Base-by-base conservation (phyloP, 2,888 invertebrate genomes). In the Xylophagus ater region DNA sequence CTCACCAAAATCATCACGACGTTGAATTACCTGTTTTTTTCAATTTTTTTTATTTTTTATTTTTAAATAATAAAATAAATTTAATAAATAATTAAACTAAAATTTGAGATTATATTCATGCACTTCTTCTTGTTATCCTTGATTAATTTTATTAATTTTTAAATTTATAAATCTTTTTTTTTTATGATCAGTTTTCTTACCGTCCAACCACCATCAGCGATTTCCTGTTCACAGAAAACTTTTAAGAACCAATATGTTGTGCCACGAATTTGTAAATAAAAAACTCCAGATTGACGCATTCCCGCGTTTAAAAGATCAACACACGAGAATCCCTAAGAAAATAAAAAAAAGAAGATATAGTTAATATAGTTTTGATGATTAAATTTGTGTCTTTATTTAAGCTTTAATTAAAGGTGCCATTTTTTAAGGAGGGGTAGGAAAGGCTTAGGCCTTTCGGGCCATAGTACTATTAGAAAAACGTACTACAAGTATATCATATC, bases 171-270 rank as follows among this genome's bases (percentile, higher is more conserved):
- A 17, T 15, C 18, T 5, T 17, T n/a, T 3, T 32, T 3, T 17
- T 23, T 32, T 38, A 29, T 31, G 19, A 33, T 13, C 14, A 21
- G 17, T 20, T 34, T 47, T 68, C 76, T 77, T 70, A 90, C 90
- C 66, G 88, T 90, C 90, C 90, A 90, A 39, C 90, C 90, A 41
- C 90, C 90, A 54, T 89, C 89, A 23, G 86, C 79, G 10, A 83
- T 70, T 57, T 83, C 84, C 62, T 90, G 89, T 56, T 90, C 89
- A 61, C 90, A 90, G 65, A 73, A 89, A 13, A 89, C 89, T 61
- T 88, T 87, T 47, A 89, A 70, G 71, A 88, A 90, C 88, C 89
- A 89, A 66, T 87, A 90, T 2, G 88, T 87, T 4, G 88, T 89
- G 25, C 89, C 89, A 43, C 88, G 73, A 52, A 89, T 89, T 69